Conservation (phyloP, 2,888 invertebrate genomes). For the Hirtodrosophila confusa region DNA sequence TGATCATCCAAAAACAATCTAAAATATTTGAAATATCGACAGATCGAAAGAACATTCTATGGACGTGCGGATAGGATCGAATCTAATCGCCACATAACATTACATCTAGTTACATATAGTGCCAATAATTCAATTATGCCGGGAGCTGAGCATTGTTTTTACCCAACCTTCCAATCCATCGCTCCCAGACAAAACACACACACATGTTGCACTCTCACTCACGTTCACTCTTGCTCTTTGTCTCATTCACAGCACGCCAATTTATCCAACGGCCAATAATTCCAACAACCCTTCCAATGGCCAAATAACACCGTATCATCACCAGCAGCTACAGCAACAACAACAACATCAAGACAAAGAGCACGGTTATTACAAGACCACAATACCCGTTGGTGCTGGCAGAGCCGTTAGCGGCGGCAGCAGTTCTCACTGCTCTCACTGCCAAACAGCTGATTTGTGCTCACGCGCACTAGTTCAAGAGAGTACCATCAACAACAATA, state of each 20-base stretch:
- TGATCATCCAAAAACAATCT: not conserved
- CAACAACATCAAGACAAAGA: constrained; percentile 47
- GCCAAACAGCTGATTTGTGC: constrained; percentile 72
- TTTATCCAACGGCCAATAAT: constrained; percentile 79
- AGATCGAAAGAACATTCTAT: too few relatives aligned
- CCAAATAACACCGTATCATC: constrained; percentile 76
- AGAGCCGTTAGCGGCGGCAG: constrained; percentile 46
- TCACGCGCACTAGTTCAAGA: constrained; percentile 48
- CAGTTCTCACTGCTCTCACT: constrained; percentile 47
- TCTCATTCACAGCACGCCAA: constrained; percentile 70
- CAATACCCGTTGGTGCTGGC: constrained; percentile 70
- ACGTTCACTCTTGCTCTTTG: constrained; percentile 28
- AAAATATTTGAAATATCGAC: not conserved
- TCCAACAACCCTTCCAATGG: constrained; percentile 79
- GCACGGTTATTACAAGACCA: constrained; percentile 79
- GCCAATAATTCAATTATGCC: constrained; percentile 45
- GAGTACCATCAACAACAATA: constrained; percentile 20
- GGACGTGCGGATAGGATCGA: too few relatives aligned
- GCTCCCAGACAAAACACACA: constrained; percentile 1
- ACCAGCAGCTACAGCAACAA: constrained; percentile 57
- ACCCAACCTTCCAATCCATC: constrained; percentile 1
- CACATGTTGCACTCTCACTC: constrained; percentile 30
- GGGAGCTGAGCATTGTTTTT: constrained; percentile 9
- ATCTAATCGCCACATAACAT: constrained; percentile 29
- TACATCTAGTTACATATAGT: constrained; percentile 14